These are phyloP conservation scores for Cossypha caffra DNA, from an alignment of 2,797 vertebrate genomes.

Conservation along the genomic window DNA sequence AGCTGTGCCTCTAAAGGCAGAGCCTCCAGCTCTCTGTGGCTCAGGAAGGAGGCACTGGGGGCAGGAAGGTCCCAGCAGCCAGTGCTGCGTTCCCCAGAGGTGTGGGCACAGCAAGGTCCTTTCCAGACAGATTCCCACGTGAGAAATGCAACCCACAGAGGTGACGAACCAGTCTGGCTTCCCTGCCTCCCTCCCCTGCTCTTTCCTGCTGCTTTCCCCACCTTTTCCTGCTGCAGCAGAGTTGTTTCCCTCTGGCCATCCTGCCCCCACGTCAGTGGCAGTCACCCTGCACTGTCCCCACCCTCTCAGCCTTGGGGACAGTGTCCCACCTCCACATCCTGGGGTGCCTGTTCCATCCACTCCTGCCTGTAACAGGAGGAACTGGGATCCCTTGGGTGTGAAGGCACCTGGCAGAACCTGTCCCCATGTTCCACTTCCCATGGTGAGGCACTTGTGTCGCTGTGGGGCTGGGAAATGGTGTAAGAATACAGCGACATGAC, in stretches of 20 bases:
- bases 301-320: not conserved
- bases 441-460: not conserved
- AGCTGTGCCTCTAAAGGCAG: not conserved
- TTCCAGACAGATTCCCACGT: rapidly evolving
- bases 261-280: not conserved
- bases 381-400: not conserved
- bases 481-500: too few relatives aligned
- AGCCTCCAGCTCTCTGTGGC: not conserved
- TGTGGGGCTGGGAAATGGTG: too few relatives aligned
- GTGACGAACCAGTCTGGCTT: rapidly evolving
- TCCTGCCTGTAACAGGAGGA: not conserved
- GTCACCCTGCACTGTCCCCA: not conserved
- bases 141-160: not conserved
- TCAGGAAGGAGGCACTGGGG: not conserved
- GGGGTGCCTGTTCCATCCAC: not conserved
- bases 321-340: rapidly evolving
- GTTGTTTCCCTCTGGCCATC: not conserved
- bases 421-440: not conserved
- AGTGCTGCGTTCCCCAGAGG: rapidly evolving
- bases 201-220: not conserved
- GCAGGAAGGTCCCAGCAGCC: not conserved
- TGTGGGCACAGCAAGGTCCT: not conserved
- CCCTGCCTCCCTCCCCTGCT: not conserved
- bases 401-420: not conserved
- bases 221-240: not conserved